Evolutionary conservation across 1,140 invertebrate species (phyloP).

Genomic region (Cotesia typhae): DNA sequence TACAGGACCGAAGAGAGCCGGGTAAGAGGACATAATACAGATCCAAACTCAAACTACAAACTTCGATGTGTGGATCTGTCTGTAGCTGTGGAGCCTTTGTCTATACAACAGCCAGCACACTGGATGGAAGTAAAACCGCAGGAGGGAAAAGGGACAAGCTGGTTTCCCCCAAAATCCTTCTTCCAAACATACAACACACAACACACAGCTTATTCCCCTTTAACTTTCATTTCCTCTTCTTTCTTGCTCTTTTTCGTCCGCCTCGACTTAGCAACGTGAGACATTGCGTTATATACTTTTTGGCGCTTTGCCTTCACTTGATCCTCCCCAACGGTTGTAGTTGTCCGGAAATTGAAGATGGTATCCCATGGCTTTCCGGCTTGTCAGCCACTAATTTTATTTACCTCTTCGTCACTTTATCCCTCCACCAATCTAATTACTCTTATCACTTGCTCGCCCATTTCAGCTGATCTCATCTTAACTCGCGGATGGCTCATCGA

Average conservation of each 20-base stretch:
- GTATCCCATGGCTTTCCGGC: conserved; percentile 16
- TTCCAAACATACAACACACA: too few species aligned
- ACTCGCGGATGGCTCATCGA: too few species aligned
- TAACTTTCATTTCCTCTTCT: conserved; percentile 8
- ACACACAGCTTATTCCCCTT: conserved; percentile 15
- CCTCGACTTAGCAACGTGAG: conserved; percentile 15
- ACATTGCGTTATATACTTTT: conserved; percentile 5
- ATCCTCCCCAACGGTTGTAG: neutral
- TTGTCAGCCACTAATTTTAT: conserved; percentile 18
- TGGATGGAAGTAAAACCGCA: conserved; percentile 2
- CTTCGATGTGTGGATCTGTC: too few species aligned
- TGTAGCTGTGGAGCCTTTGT: too few species aligned
- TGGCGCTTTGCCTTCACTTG: conserved; percentile 7
- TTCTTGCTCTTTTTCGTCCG: conserved; percentile 6
- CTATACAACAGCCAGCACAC: too few species aligned
- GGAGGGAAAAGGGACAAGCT: conserved; percentile 12
- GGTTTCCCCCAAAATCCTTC: conserved; percentile 12
- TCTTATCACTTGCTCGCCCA: neutral
- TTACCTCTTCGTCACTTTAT: conserved; percentile 15
- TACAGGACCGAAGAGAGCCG: too few species aligned
- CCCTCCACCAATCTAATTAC: conserved; percentile 11
- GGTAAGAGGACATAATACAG: too few species aligned
- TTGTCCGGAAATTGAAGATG: conserved; percentile 17
- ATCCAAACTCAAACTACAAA: too few species aligned
- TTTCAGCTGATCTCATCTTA: too few species aligned